Evolutionary conservation across 2,797 vertebrate genomes (phyloP), one percentile per base, ranked within the genome.

Genomic region (Lepilemur septentrionalis): DNA sequence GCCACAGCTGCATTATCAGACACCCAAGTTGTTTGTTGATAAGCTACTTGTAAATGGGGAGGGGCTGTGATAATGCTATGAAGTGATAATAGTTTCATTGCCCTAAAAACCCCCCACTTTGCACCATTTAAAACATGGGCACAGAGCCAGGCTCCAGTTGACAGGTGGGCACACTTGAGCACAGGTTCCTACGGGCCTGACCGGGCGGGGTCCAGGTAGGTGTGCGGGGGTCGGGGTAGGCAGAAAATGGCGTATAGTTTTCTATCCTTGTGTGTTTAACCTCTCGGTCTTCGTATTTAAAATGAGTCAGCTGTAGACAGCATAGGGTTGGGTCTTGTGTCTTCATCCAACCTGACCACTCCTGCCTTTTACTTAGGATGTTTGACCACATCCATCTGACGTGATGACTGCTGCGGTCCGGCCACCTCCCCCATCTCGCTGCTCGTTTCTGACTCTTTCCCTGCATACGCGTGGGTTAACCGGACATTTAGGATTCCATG

Each of bases 111-210:
- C 13, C 43, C 48, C 55, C 18, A 2, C 61, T 8, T 32, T 20
- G 38, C 38, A 5, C 52, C 2, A 1, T 88, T 73, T 65, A 43
- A n/a, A 32, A 28, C 25, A 57, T 4, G 20, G 14, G 41, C 87
- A 12, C 14, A 43, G 25, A 59, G 61, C 55, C 63, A 0, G 70
- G 15, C n/a, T 55, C 43, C 7, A 0, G 70, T 7, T 4, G 38
- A 52, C 3, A 0, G 1, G 1, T 1, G 50, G 7, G 46, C 0
- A 0, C 4, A 0, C 0, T 48, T 4, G 32, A 8, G 3, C 7
- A 0, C 0, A 0, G 0, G 22, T 7, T 65, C 22, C 11, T 13
- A 46, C 8, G 3, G 41, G 15, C n/a, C 32, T 63, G 43, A 10
- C 55, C 3, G 1, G 22, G 9, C 22, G 22, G 25, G 67, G n/a